Evolutionary conservation across 2,113 vertebrate species (phyloP).

Genomic region (Polypterus senegalus): DNA sequence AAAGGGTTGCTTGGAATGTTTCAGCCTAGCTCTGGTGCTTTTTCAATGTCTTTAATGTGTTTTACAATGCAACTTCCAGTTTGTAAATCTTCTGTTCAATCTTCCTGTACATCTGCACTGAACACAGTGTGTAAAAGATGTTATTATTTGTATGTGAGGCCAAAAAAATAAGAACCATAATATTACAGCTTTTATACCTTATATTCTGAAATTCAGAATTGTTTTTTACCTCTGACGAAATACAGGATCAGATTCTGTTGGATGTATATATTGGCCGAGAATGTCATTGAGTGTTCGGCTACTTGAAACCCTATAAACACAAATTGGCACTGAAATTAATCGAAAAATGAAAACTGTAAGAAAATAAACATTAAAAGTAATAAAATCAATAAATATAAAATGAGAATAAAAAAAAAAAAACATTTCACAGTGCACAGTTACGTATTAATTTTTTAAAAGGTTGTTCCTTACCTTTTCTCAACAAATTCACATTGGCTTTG

Average conservation of each 20-base stretch:
- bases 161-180: no score
- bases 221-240: constrained; percentile 65
- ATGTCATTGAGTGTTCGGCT: constrained; percentile 60
- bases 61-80: no score
- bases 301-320: constrained; percentile 62
- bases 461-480: constrained; percentile 62
- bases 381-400: constrained; percentile 2
- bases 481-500: constrained; percentile 68
- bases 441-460: no score
- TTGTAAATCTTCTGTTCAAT: no score
- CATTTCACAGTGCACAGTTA: neutral
- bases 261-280: constrained; percentile 70
- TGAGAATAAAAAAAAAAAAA: neutral
- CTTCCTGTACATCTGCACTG: no score
- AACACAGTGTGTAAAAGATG: no score
- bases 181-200: no score
- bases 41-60: no score
- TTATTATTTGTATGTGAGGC: no score
- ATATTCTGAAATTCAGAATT: no score
- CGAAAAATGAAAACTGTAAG: neutral
- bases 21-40: no score
- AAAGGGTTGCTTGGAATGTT: no score
- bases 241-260: constrained; percentile 72
- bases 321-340: constrained; percentile 8
- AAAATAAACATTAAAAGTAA: constrained; percentile 2